phyloP scores from a whole-genome alignment of 2,113 vertebrate species.

The Rafetus swinhoei region DNA sequence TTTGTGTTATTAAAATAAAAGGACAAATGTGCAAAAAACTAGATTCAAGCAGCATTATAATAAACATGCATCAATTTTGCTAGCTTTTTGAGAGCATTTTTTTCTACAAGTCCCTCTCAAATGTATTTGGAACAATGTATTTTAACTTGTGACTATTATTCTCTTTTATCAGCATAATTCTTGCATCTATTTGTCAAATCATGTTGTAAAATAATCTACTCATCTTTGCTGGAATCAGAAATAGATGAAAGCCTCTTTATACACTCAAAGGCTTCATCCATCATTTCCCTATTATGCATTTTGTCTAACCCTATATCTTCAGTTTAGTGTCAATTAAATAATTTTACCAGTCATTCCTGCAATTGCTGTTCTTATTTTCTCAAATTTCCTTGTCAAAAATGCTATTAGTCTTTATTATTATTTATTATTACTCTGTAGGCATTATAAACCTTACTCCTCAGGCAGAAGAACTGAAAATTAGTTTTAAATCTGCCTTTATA shows the following conservation, averaged over 20 bases:
- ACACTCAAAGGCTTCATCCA: not conserved
- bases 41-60: not conserved
- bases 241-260: constrained; percentile 2
- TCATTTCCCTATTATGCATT: constrained; percentile 13
- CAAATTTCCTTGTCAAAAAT: constrained; percentile 13
- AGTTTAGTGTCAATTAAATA: constrained; percentile 23
- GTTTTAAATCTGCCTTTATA: not conserved
- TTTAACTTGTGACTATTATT: constrained; percentile 6
- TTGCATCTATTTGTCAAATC: constrained; percentile 23
- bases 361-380: constrained; percentile 20
- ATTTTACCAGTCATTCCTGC: not conserved
- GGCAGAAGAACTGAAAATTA: not conserved
- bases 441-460: not conserved
- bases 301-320: constrained; percentile 17
- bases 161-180: not conserved
- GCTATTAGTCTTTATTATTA: not conserved
- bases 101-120: not conserved
- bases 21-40: not conserved
- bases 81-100: not conserved
- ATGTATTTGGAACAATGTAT: not conserved
- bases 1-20: not conserved
- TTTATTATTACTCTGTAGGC: not conserved
- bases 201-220: constrained; percentile 11
- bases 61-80: not conserved
- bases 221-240: not conserved